These are phyloP conservation scores for Drosophila athabasca DNA, from an alignment of 1,140 invertebrate species.

Conservation along the genomic window DNA sequence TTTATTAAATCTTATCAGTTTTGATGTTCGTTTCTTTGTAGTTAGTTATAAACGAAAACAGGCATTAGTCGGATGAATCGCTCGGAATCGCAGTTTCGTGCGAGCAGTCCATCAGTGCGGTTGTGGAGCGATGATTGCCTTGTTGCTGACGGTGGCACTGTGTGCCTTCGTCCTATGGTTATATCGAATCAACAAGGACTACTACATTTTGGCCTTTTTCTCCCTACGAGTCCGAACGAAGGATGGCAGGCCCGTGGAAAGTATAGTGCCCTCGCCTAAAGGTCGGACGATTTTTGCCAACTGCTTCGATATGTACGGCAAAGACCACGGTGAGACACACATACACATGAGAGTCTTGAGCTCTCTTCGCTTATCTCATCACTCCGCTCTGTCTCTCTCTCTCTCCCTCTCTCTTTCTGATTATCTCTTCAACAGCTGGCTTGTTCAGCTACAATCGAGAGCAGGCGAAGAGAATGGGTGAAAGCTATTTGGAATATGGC, in stretches of 20 bases:
- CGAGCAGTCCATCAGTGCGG: background rate
- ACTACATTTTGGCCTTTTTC: conserved; percentile 40
- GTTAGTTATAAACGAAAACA: conserved; percentile 86
- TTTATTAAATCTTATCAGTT: no score
- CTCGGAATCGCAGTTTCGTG: no score
- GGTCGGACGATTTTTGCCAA: conserved; percentile 54
- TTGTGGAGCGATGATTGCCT: conserved; percentile 7
- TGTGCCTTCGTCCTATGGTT: conserved; percentile 39
- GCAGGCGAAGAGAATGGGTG: background rate
- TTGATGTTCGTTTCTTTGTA: no score
- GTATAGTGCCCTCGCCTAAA: conserved; percentile 25
- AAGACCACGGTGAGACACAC: conserved; percentile 38
- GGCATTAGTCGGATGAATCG: background rate
- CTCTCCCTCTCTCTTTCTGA: background rate
- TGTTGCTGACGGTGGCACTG: conserved; percentile 33
- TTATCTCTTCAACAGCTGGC: conserved; percentile 15
- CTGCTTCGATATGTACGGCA: conserved; percentile 49
- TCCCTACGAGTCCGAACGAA: conserved; percentile 39
- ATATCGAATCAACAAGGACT: conserved; percentile 54
- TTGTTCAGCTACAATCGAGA: conserved; percentile 29
- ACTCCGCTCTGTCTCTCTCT: background rate
- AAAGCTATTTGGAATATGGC: conserved; percentile 56
- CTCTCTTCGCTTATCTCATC: conserved; percentile 1
- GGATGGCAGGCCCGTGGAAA: conserved; percentile 39
- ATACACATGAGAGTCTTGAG: background rate